Percentiles rank a stretch among this genome's conserved stretches.
Conservation (phyloP, 2,113 vertebrate genomes). For the Dascyllus trimaculatus region DNA sequence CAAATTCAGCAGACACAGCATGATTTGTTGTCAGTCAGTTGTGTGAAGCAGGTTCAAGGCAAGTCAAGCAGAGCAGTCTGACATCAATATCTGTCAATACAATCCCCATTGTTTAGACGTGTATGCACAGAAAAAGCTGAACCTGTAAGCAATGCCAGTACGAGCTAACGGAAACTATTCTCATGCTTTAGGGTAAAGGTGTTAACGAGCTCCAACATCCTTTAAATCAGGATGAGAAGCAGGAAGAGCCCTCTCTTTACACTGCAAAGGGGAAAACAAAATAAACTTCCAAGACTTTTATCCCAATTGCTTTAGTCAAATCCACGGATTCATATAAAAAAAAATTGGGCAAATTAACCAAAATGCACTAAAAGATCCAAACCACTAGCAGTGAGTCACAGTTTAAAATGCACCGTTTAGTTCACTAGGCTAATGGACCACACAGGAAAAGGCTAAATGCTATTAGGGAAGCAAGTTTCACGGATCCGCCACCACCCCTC, state of each 20-base stretch:
- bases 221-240: constrained; percentile 61
- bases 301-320: constrained; percentile 35
- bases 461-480: constrained; percentile 55
- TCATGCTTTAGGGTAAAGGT: constrained; percentile 25
- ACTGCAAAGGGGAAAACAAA: constrained; percentile 29
- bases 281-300: constrained; percentile 43
- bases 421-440: constrained; percentile 47
- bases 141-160: constrained; percentile 23
- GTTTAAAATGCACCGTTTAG: constrained; percentile 30
- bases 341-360: constrained; percentile 43
- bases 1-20: neutral
- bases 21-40: neutral
- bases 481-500: constrained; percentile 55
- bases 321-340: constrained; percentile 33
- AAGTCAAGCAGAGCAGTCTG: constrained; percentile 3
- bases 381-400: constrained; percentile 33
- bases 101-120: constrained; percentile 3
- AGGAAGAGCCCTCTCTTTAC: constrained; percentile 30
- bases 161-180: constrained; percentile 21
- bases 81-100: neutral
- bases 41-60: constrained; percentile 4
- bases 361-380: constrained; percentile 16
- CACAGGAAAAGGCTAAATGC: constrained; percentile 64
- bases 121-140: constrained; percentile 10
- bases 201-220: constrained; percentile 44